Conservation (phyloP, 2,113 vertebrate genomes). For the Amblyopsis rosae region DNA sequence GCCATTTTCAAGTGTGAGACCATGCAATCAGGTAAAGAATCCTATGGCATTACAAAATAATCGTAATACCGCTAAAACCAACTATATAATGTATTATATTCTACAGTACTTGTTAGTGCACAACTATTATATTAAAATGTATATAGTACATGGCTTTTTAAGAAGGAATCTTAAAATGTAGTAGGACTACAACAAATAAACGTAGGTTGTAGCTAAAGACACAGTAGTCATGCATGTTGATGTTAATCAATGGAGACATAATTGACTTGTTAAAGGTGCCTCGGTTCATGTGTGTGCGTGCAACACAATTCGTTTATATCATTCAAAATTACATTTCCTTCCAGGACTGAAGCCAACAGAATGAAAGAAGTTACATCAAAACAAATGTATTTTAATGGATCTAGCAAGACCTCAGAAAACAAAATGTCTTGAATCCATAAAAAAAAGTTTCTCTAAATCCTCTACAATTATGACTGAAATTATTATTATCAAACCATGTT, state of each 20-base stretch:
- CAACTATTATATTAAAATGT: neutral
- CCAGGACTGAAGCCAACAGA: constrained; percentile 72
- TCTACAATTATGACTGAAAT: constrained; percentile 15
- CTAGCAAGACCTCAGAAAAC: constrained; percentile 59
- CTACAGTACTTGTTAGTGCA: neutral
- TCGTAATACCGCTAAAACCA: neutral
- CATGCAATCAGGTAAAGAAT: neutral
- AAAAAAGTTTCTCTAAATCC: constrained; percentile 50
- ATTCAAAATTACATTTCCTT: constrained; percentile 77
- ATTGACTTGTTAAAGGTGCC: constrained; percentile 37
- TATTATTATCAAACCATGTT: constrained; percentile 19
- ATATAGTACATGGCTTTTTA: neutral
- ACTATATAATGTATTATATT: neutral
- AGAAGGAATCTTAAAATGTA: neutral
- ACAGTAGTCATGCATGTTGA: neutral
- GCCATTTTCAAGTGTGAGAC: constrained; percentile 33
- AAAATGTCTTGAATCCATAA: constrained; percentile 50
- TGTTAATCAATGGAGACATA: constrained; percentile 44
- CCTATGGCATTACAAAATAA: constrained; percentile 4
- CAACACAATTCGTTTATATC: constrained; percentile 71
- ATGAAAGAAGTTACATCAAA: constrained; percentile 73
- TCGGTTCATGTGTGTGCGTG: constrained; percentile 40
- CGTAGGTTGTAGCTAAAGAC: constrained; percentile 13
- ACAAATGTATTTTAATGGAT: constrained; percentile 73
- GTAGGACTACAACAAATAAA: too few species aligned